A percentile compares a stretch with the other conserved stretches of the same genome.
These are phyloP conservation scores for Entomyzon cyanotis DNA, from an alignment of 2,113 vertebrate genomes.

Conservation along the genomic window DNA sequence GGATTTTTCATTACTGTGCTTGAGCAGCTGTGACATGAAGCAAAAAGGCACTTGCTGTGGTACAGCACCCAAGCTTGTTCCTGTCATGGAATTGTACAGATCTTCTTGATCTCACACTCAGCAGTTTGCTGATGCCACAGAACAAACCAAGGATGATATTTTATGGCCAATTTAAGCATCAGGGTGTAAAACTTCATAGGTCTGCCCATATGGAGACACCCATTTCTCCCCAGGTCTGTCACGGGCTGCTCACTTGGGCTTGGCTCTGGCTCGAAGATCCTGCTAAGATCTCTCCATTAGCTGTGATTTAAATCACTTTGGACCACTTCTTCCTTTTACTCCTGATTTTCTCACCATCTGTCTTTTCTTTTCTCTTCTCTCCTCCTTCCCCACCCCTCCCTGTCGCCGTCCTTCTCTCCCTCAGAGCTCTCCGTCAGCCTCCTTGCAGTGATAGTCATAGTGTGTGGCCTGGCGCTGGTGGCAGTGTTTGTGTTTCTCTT, in stretches of 20 bases:
- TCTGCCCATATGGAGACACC: neutral
- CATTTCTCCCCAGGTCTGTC: neutral
- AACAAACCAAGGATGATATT: neutral
- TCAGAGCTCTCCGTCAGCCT: conserved; percentile 91
- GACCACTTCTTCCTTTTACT: neutral
- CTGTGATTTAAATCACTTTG: neutral
- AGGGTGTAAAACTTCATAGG: neutral
- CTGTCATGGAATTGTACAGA: neutral
- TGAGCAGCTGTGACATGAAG: neutral
- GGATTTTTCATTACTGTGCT: neutral
- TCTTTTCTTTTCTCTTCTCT: conserved; percentile 65
- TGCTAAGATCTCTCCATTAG: neutral
- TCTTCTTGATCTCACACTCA: neutral
- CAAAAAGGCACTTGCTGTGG: neutral
- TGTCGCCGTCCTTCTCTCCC: conserved; percentile 51
- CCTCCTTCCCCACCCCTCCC: conserved; percentile 34
- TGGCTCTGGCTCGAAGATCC: neutral
- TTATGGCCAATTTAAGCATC: neutral
- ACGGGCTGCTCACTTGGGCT: neutral
- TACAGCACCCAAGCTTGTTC: neutral
- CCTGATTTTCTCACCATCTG: conserved; percentile 61
- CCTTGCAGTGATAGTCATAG: conserved; percentile 85
- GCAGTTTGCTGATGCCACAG: neutral
- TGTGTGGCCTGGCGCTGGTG: conserved; percentile 90
- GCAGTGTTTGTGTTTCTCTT: conserved; percentile 88